Conservation (phyloP, 2,113 vertebrate species). For the Stegastes partitus region DNA sequence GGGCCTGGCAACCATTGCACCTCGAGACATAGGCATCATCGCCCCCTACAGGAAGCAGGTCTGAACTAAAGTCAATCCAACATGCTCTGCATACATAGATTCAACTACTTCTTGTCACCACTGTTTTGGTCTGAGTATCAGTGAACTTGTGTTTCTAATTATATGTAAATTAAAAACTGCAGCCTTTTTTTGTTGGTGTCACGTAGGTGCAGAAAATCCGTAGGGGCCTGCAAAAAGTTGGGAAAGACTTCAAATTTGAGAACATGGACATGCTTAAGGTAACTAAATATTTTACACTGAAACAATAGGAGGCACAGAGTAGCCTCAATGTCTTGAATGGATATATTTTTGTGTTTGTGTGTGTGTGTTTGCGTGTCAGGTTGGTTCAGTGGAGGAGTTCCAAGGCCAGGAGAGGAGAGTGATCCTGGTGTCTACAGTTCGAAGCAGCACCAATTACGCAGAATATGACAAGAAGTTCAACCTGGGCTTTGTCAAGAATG, state of each 20-base stretch:
- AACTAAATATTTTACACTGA: background rate
- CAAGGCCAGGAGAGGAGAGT: slow-evolving; percentile 94
- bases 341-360: slow-evolving; percentile 6
- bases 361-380: slow-evolving; percentile 78
- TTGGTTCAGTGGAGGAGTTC: slow-evolving; percentile 97
- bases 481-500: slow-evolving; percentile 94
- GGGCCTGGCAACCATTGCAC: slow-evolving; percentile 77
- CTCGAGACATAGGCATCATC: slow-evolving; percentile 91
- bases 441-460: slow-evolving; percentile 85
- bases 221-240: slow-evolving; percentile 82
- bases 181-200: slow-evolving; percentile 8
- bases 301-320: background rate
- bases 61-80: background rate
- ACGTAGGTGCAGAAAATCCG: slow-evolving; percentile 94
- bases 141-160: accelerated
- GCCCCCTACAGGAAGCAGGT: slow-evolving; percentile 97
- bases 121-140: background rate
- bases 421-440: slow-evolving; percentile 92
- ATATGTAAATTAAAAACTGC: background rate
- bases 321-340: background rate
- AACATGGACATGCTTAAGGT: slow-evolving; percentile 90
- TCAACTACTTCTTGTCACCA: background rate
- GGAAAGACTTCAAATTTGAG: slow-evolving; percentile 68
- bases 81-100: background rate
- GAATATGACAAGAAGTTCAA: slow-evolving; percentile 86